These are phyloP conservation scores for Vulpes vulpes DNA, from an alignment of 2,113 vertebrate genomes.

Conservation along the genomic window DNA sequence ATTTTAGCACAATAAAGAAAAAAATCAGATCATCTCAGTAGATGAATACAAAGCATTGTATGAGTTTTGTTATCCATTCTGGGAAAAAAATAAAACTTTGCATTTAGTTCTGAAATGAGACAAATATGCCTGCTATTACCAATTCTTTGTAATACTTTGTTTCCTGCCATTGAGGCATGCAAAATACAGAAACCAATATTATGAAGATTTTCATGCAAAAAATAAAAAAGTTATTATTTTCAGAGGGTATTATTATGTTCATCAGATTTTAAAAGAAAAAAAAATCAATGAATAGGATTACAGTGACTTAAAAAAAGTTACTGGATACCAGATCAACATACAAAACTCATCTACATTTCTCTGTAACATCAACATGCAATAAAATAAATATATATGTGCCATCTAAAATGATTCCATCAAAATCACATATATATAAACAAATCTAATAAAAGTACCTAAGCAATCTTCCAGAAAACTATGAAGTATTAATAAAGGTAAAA, in stretches of 20 bases:
- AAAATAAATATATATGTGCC: background rate
- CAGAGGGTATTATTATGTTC: background rate
- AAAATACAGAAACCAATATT: conserved; percentile 6
- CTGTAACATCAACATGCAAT: background rate
- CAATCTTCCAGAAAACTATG: background rate
- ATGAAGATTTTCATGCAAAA: background rate
- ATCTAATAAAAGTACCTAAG: background rate
- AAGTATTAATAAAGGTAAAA: background rate
- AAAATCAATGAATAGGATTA: background rate
- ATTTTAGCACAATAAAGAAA: background rate
- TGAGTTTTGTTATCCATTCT: background rate
- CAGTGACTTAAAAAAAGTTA: background rate
- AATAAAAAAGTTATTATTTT: background rate
- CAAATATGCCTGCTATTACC: background rate
- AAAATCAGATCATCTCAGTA: background rate
- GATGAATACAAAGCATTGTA: background rate
- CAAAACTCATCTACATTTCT: background rate
- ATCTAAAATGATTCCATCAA: background rate
- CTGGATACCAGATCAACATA: background rate
- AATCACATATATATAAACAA: conserved; percentile 1
- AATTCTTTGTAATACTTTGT: background rate
- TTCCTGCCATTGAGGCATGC: background rate
- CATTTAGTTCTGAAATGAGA: background rate
- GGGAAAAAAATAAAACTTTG: background rate
- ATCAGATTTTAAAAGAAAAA: background rate